Evolutionary conservation across 2,888 invertebrate genomes (phyloP).

Genomic region (Pandemis corylana): DNA sequence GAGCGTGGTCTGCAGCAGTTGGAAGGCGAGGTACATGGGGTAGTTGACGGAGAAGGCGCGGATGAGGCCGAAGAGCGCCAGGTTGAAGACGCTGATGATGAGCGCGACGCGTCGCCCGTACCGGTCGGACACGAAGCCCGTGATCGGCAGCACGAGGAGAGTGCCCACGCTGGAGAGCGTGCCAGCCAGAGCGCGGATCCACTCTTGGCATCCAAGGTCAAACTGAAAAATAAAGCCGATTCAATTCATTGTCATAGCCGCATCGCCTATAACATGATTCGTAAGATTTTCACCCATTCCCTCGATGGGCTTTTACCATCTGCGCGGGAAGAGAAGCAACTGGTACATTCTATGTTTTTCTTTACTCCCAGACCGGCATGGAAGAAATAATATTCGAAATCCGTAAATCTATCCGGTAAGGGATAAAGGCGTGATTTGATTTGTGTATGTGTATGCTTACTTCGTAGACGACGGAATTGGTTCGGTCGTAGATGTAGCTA

Average conservation of each 20-base stretch:
- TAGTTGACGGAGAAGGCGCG: conserved; percentile 84
- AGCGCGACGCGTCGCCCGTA: conserved; percentile 82
- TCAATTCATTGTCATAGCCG: no score
- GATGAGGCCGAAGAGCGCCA: conserved; percentile 76
- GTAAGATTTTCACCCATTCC: no score
- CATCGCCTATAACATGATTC: no score
- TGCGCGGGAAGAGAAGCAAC: no score
- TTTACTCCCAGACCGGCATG: no score
- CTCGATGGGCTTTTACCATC: no score
- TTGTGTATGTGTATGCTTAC: conserved; percentile 51
- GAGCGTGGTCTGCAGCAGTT: conserved; percentile 81
- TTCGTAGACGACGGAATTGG: conserved; percentile 73
- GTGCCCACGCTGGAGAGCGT: conserved; percentile 89
- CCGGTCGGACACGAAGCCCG: conserved; percentile 88
- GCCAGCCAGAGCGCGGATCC: conserved; percentile 89
- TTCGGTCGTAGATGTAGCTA: conserved; percentile 64
- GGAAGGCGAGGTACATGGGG: conserved; percentile 80
- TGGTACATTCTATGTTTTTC: no score
- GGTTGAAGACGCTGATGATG: conserved; percentile 71
- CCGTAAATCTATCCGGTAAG: no score
- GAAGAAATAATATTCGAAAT: no score
- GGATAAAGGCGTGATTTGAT: no score
- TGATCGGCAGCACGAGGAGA: conserved; percentile 87
- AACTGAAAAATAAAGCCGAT: conserved; percentile 76
- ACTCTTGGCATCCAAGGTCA: conserved; percentile 87